phyloP scores from a whole-genome alignment of 2,888 invertebrate species.

The Plagodis dolabraria region DNA sequence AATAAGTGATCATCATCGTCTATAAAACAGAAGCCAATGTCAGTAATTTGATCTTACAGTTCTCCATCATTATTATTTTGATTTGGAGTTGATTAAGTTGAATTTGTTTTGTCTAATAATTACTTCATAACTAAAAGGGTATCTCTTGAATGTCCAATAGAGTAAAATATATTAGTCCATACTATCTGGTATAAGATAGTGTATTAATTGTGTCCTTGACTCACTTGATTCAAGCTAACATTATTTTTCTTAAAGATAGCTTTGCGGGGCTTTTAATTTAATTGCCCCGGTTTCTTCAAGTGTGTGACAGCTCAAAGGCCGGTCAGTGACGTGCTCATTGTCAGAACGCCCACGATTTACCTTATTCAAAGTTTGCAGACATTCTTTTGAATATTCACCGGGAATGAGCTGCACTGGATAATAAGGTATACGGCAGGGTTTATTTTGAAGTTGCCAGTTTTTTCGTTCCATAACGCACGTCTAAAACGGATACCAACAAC shows the following conservation, averaged over 20 bases:
- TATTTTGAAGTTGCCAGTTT: slow-evolving; percentile 18
- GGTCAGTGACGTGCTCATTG: slow-evolving; percentile 80
- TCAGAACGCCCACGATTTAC: slow-evolving; percentile 80
- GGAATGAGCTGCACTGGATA: slow-evolving; percentile 51
- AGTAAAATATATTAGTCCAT: too few species aligned
- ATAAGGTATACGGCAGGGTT: slow-evolving; percentile 47
- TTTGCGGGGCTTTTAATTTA: slow-evolving; percentile 81
- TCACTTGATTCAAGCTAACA: slow-evolving; percentile 70
- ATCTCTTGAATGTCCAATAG: too few species aligned
- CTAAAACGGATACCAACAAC: too few species aligned
- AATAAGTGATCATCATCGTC: slow-evolving; percentile 44
- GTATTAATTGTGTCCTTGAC: slow-evolving; percentile 81
- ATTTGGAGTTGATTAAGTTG: slow-evolving; percentile 32
- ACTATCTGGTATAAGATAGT: slow-evolving; percentile 44
- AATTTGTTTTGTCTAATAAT: slow-evolving; percentile 35
- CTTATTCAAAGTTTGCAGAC: slow-evolving; percentile 76
- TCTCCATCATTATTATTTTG: slow-evolving; percentile 42
- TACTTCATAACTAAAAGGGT: too few species aligned
- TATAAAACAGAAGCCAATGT: slow-evolving; percentile 50
- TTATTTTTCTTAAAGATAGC: slow-evolving; percentile 81
- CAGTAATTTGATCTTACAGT: slow-evolving; percentile 39
- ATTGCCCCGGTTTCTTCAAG: slow-evolving; percentile 83
- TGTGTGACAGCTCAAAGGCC: slow-evolving; percentile 82
- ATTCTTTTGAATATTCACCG: slow-evolving; percentile 66
- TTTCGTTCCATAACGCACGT: too few species aligned